phyloP scores from a whole-genome alignment of 2,888 invertebrate species.

The Hoplodrina blanda region DNA sequence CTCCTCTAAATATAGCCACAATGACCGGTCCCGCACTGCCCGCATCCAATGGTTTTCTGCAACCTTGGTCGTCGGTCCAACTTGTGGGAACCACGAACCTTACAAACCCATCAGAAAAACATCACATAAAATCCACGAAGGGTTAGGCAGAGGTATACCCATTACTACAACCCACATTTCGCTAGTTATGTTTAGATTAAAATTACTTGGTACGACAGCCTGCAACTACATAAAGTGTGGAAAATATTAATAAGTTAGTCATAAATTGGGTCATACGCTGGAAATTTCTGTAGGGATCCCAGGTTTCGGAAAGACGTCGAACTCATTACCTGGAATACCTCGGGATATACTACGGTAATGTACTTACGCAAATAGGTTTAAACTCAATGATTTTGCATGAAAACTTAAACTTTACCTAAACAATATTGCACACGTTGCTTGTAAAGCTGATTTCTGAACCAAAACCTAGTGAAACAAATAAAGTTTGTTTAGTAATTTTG shows the following conservation, averaged over 20 bases:
- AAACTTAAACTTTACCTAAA: slow-evolving; percentile 11
- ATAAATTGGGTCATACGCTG: slow-evolving; percentile 39
- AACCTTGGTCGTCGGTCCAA: no score
- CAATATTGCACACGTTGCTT: background rate
- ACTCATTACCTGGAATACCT: slow-evolving; percentile 31
- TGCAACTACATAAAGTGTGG: background rate
- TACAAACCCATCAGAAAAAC: no score
- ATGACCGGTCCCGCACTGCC: no score
- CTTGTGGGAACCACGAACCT: no score
- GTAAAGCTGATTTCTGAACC: slow-evolving; percentile 3
- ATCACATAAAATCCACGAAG: no score
- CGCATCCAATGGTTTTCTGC: no score
- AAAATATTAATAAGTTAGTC: slow-evolving; percentile 29
- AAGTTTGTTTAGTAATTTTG: background rate
- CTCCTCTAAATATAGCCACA: no score
- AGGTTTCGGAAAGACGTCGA: no score
- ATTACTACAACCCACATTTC: no score
- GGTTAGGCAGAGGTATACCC: no score
- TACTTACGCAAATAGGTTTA: slow-evolving; percentile 26
- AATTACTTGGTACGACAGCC: no score
- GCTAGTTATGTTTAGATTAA: no score
- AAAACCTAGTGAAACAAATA: background rate
- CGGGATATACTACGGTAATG: slow-evolving; percentile 19
- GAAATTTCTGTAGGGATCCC: slow-evolving; percentile 21
- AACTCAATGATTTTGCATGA: slow-evolving; percentile 10